Percentiles rank a stretch among this genome's conserved stretches.
phyloP scores from a whole-genome alignment of 2,797 vertebrate species.

The Chiropotes sagulatus region DNA sequence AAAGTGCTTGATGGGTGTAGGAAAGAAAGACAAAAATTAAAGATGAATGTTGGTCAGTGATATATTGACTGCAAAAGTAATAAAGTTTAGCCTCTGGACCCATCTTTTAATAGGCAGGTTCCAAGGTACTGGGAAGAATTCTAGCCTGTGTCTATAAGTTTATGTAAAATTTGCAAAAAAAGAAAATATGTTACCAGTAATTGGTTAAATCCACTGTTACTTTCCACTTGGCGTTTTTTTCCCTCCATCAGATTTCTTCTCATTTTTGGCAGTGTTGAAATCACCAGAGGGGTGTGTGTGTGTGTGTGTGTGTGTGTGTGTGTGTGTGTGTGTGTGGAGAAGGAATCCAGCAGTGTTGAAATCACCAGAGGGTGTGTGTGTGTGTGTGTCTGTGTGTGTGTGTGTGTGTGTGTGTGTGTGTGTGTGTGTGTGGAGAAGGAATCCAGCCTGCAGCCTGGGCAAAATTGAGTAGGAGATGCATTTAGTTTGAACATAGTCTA shows the following conservation, averaged over 20 bases:
- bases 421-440: fast-evolving
- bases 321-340: no score
- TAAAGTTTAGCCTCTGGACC: not conserved
- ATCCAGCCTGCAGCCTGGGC: not conserved
- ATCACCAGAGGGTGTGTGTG: not conserved
- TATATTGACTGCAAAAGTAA: not conserved
- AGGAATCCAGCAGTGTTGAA: not conserved
- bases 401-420: not conserved
- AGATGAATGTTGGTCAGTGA: not conserved
- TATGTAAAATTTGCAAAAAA: not conserved
- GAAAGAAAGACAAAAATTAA: not conserved
- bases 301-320: not conserved
- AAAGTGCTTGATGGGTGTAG: not conserved
- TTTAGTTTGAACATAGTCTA: not conserved
- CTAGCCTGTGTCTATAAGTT: not conserved
- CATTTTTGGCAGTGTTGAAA: not conserved
- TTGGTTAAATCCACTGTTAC: not conserved
- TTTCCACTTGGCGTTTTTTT: not conserved
- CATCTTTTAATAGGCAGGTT: not conserved
- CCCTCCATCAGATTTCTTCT: not conserved
- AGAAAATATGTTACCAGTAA: not conserved
- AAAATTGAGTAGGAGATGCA: not conserved
- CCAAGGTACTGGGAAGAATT: not conserved
- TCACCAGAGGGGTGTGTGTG: not conserved
- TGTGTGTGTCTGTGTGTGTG: not conserved